Evolutionary conservation across 2,797 vertebrate genomes (phyloP), one percentile per base, ranked within the genome.

Genomic region (Poeciliopsis turneri): DNA sequence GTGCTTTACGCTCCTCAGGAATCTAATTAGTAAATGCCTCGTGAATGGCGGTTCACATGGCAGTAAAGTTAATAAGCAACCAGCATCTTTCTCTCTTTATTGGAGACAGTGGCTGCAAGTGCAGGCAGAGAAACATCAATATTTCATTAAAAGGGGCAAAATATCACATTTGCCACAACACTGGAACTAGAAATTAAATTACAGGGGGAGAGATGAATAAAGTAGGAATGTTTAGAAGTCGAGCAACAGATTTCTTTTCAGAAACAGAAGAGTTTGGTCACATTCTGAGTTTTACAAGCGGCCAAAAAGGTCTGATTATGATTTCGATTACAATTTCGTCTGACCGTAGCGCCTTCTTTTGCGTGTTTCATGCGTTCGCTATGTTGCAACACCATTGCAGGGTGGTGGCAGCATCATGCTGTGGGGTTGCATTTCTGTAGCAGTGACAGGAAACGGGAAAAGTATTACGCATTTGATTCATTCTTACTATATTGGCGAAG

Each of bases 31-130:
- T 18, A 74, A 75, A 82, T 85, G 64, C 46, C 82, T 81, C 79
- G 53, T 84, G 68, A 86, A 78, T 81, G 57, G 66, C 1, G 82
- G 66, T 41, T 81, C 69, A 86, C 74, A 74, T 76, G 23, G 61
- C 68, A 77, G 68, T 74, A 9, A 45, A 80, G 76, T 82, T 70
- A 82, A 88, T 82, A 80, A 79, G 81, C 72, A 77, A 74, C 59
- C 86, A 51, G 80, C 90, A 16, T 70, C 12, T 90, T 78, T 89
- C 83, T 82, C 75, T 92, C 78, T 20, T 93, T 90, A 82, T 89
- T 91, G 61, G 90, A 71, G 46, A 79, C 28, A 73, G 79, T 8
- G 72, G 87, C 94, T 94, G 87, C 72, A 91, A 90, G 78, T 88
- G 72, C 57, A 90, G 61, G 88, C 0, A 76, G 43, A 18, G 36